Base-by-base conservation (phyloP, 2,113 vertebrate species). In the Rafetus swinhoei region DNA sequence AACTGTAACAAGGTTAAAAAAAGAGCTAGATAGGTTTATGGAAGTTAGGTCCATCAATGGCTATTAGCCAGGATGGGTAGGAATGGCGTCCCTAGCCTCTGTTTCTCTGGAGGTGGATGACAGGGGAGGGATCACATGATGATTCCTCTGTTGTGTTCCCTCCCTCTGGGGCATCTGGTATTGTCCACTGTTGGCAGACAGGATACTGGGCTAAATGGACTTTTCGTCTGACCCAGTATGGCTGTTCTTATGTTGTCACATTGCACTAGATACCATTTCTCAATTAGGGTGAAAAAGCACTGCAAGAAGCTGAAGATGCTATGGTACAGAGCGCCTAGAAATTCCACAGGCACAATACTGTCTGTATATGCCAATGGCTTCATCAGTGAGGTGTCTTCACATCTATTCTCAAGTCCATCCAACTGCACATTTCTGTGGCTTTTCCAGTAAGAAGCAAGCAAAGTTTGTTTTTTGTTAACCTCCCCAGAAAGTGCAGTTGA, bases 401-500 rank as follows among this genome's bases (percentile, higher is more conserved):
- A 79, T 57, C 35, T 22, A 88, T 81, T 88, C 3, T 3, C 2
- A 54, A 83, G 25, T 15, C 15, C 4, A 2, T 79, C 45, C 50
- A n/a, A 52, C 45, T 22, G 11, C 6, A 79, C 9, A 93, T 3
- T 3, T 65, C n/a, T 39, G 15, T 24, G 27, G 24, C 55, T 82
- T 55, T 90, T 79, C 21, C 55, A 91, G 77, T 1, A 81, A 39
- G 6, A 27, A 87, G 52, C 9, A 69, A 15, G 54, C 4, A 86
- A 85, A 9, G 9, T 35, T 74, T 35, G 14, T 39, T 74, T 45
- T 76, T 56, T 32, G 25, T 74, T 56, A 57, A 72, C 82, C 77
- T 90, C 45, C 25, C 88, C 19, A 88, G 14, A 79, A 96, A 94
- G 12, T 39, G 29, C 93, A 90, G 81, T 18, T 84, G 89, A 39